Base-by-base conservation (phyloP, 2,888 invertebrate genomes). In the Perdita meconis region DNA sequence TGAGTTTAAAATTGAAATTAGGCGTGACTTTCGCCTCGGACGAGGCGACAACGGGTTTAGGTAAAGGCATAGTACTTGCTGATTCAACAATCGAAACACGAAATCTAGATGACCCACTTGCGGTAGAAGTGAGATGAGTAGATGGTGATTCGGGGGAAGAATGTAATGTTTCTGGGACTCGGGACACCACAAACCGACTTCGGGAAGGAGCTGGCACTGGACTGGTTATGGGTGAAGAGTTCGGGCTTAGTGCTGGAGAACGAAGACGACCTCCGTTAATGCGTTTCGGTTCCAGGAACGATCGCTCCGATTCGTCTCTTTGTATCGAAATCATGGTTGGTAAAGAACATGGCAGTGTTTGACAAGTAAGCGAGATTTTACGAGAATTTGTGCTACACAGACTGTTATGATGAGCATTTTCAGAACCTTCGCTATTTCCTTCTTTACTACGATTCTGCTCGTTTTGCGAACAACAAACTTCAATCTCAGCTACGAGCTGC, bases 281-380 rank as follows among this genome's bases (percentile, higher is more conserved):
- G 73, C 92, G 92, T 83, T 92, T 90, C 72, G 92, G 92, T 76
- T 92, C 92, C 61, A 89, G 89, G 83, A 87, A 84, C 51, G 89
- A 82, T 80, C 88, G 83, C 64, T 83, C 85, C 61, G 83, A 70
- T 68, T 86, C 85, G 64, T 88, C 83, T 74, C 83, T 81, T 74
- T 84, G 47, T 81, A 82, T 78, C 68, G 86, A 77, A 65, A 84
- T 83, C 76, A 56, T 82, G 82, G 82, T 72, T 70, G 87, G 75
- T 59, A 86, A 83, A 69, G 89, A 84, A 69, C 87, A 88, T 81
- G 91, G 90, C 87, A 93, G 91, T 90, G 94, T 94, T 92, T 95
- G 95, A 91, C 96, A 96, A 8, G 96, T 96, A 85, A 96, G 94
- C 86, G 96, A 96, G 87, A 96, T 96, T 93, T 96, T 96, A 86